A percentile compares a stretch with the other conserved stretches of the same genome.
These are phyloP conservation scores for Cisticola juncidis DNA, from an alignment of 2,113 vertebrate species.

Conservation along the genomic window DNA sequence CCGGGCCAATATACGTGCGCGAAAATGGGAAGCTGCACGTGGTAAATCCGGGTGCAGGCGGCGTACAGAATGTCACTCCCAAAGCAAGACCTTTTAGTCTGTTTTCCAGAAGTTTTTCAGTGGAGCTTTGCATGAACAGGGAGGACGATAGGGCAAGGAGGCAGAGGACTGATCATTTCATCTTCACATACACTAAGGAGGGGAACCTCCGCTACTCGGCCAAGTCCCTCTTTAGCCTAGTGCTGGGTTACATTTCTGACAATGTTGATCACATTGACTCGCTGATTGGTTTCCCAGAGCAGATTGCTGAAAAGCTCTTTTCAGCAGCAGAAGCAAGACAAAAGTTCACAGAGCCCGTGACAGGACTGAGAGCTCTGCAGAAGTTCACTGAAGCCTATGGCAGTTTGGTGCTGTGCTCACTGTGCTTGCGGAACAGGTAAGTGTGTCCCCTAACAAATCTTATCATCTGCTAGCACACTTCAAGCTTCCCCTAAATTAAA, in stretches of 20 bases:
- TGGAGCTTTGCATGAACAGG: slow-evolving; percentile 78
- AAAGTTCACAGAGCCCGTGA: slow-evolving; percentile 83
- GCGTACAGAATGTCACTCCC: slow-evolving; percentile 54
- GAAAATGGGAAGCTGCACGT: slow-evolving; percentile 85
- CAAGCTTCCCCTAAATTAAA: not conserved
- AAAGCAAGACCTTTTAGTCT: slow-evolving; percentile 77
- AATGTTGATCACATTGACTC: slow-evolving; percentile 93
- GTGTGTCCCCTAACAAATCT: not conserved
- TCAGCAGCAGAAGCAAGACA: slow-evolving; percentile 87
- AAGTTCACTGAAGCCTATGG: slow-evolving; percentile 92
- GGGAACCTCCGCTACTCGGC: slow-evolving; percentile 90
- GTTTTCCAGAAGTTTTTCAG: slow-evolving; percentile 80
- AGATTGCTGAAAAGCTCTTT: slow-evolving; percentile 92
- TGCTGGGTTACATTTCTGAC: slow-evolving; percentile 87
- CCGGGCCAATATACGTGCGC: slow-evolving; percentile 82
- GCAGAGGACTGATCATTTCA: slow-evolving; percentile 86
- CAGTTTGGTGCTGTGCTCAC: slow-evolving; percentile 84
- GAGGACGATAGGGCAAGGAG: slow-evolving; percentile 71
- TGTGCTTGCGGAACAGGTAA: slow-evolving; percentile 90
- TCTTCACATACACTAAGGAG: slow-evolving; percentile 90
- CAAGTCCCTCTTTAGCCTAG: slow-evolving; percentile 90
- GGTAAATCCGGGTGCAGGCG: slow-evolving; percentile 71
- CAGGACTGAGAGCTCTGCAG: slow-evolving; percentile 83
- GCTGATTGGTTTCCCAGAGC: slow-evolving; percentile 91
- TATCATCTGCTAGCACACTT: not conserved